Base-by-base conservation (phyloP, 2,888 invertebrate genomes). In the Cacoxenus indagator region DNA sequence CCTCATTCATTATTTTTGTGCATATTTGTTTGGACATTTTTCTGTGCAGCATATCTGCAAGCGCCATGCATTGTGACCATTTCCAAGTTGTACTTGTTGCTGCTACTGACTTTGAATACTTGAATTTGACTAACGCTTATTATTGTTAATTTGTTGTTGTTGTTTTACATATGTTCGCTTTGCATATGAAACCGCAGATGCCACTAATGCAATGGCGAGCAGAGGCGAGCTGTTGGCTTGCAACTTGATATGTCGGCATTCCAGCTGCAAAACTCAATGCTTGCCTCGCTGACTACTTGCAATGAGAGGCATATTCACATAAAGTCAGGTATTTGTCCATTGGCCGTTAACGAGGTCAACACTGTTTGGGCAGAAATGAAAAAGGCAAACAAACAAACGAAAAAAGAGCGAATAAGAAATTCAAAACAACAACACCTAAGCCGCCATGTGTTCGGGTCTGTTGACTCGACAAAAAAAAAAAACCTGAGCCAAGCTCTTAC, bases 321-420 rank as follows among this genome's bases (percentile, higher is more conserved):
- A 17, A n/a, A 59, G 59, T 59, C 59, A 59, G 59, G 51, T 64
- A 57, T 67, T 67, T 68, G 67, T 64, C 31, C 57, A 68, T 64
- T 75, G 78, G 70, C 68, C 74, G 72, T 74, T 72, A 78, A 78
- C 78, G 79, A 70, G 78, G 78, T 79, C 78, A 78, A 64, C 74
- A 68, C 48, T 57, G 65, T 65, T 51, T 54, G 46, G 62, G 22
- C 62, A 62, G 46, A 46, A 48, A 48, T 64, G 29, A 19, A 64
- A 64, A 17, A 8, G 19, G 22, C 37, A 37, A 37, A 37, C 37
- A 14, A 37, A 37, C 37, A 37, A 8, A 37, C 37, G 9, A 51
- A 51, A 46, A 62, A 43, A 45, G 45, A 45, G n/a, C 11, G 14
- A 26, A 8, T 14, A 43, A 45, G 19, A 26, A 62, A 61, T 9